Conservation (phyloP, 2,797 vertebrate genomes). For the Clarias pachynema region DNA sequence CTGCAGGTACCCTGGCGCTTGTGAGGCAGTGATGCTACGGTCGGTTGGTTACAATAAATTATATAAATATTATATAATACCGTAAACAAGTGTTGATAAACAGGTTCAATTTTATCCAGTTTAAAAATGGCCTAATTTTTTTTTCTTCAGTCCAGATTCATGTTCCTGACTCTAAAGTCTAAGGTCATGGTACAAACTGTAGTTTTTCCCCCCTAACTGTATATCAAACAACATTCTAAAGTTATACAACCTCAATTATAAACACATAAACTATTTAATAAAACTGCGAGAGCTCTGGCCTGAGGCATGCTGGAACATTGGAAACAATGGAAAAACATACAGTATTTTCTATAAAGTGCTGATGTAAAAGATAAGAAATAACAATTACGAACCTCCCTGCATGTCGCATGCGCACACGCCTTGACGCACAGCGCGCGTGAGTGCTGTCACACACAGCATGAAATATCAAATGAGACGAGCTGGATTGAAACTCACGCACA, state of each 20-base stretch:
- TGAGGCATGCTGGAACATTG: constrained; percentile 15
- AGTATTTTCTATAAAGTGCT: constrained; percentile 25
- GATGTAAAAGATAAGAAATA: background rate
- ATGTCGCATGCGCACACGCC: no score
- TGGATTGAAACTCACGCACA: constrained; percentile 66
- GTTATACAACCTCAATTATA: background rate
- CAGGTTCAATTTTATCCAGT: background rate
- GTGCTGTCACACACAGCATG: background rate
- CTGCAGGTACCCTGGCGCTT: background rate
- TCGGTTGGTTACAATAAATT: background rate
- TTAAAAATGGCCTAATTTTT: background rate
- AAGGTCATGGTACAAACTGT: background rate
- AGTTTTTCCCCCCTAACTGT: background rate
- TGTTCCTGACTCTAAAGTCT: background rate
- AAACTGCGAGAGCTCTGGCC: background rate
- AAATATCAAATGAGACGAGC: constrained; percentile 28
- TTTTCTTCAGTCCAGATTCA: background rate
- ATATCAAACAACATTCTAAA: background rate
- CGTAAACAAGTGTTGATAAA: background rate
- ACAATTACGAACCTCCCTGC: background rate
- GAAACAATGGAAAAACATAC: background rate
- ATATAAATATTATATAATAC: background rate
- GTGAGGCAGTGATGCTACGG: background rate
- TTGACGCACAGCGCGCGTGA: background rate
- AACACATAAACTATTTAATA: background rate